Conservation (phyloP, 1,140 invertebrate species). For the Tetramorium parvispinum region DNA sequence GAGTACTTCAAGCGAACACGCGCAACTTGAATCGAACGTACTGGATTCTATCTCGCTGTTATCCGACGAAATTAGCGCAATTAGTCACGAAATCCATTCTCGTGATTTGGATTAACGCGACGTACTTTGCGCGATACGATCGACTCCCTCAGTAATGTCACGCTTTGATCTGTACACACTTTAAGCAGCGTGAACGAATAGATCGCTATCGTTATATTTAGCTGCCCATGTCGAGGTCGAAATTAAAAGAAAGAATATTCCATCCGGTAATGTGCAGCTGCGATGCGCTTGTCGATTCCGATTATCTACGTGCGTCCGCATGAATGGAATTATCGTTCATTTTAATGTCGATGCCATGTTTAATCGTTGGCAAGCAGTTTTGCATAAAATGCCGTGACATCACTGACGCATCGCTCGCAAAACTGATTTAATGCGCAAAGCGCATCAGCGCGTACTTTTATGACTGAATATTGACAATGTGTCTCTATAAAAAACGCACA, state of each 20-base stretch:
- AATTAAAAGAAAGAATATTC: constrained; percentile 24
- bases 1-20: neutral
- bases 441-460: constrained; percentile 54
- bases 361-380: constrained; percentile 53
- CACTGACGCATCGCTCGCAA: constrained; percentile 53
- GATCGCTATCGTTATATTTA: neutral
- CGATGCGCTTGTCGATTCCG: constrained; percentile 19
- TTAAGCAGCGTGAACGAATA: neutral
- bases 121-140: constrained; percentile 7
- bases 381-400: constrained; percentile 60
- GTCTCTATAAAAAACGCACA: constrained; percentile 1
- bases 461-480: constrained; percentile 18
- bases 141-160: neutral
- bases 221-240: neutral
- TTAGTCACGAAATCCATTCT: constrained; percentile 31
- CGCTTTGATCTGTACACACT: neutral
- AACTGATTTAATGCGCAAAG: constrained; percentile 72
- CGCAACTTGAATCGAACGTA: neutral
- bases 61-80: neutral
- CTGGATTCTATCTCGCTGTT: neutral
- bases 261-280: neutral
- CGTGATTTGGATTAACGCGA: neutral
- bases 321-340: constrained; percentile 54
- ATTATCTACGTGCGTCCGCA: constrained; percentile 28
- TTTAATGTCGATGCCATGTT: constrained; percentile 53